phyloP scores from a whole-genome alignment of 2,113 vertebrate species.

The Thamnaconus septentrionalis region DNA sequence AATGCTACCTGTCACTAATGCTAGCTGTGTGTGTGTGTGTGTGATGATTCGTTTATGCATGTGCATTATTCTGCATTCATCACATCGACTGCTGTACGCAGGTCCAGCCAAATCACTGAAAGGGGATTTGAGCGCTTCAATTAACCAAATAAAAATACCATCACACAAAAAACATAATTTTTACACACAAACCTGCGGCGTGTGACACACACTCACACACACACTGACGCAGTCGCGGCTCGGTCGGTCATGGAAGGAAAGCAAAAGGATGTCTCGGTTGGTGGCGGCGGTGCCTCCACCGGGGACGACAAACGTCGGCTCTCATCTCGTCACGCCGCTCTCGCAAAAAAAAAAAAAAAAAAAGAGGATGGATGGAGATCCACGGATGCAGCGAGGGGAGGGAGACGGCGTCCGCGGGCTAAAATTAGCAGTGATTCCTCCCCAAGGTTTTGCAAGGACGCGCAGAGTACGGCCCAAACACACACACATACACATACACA shows the following conservation, averaged over 20 bases:
- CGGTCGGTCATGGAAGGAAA: constrained; percentile 21
- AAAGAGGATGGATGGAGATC: constrained; percentile 59
- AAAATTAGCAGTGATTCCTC: constrained; percentile 73
- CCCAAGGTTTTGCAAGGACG: constrained; percentile 67
- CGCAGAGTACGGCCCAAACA: constrained; percentile 25
- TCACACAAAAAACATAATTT: constrained; percentile 7
- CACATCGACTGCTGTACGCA: constrained; percentile 9
- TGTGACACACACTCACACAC: not conserved
- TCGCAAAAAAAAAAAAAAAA: constrained; percentile 1
- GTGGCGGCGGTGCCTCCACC: constrained; percentile 62
- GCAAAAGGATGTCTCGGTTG: constrained; percentile 49
- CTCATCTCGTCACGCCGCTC: constrained; percentile 64
- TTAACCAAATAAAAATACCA: constrained; percentile 24
- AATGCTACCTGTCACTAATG: constrained; percentile 28
- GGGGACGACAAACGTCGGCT: constrained; percentile 67
- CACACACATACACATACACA: not conserved
- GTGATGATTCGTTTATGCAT: constrained; percentile 40
- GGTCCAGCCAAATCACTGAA: constrained; percentile 10
- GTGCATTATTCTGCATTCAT: not conserved
- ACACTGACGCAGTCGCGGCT: constrained; percentile 4
- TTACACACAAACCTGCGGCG: constrained; percentile 9
- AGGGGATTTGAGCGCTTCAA: constrained; percentile 18
- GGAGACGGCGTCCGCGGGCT: constrained; percentile 62
- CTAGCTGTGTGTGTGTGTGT: too few species aligned
- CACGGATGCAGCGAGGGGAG: constrained; percentile 35